A percentile compares a stretch with the other conserved stretches of the same genome.
Evolutionary conservation across 2,797 vertebrate species (phyloP).

Genomic region (Lutjanus argentimaculatus): DNA sequence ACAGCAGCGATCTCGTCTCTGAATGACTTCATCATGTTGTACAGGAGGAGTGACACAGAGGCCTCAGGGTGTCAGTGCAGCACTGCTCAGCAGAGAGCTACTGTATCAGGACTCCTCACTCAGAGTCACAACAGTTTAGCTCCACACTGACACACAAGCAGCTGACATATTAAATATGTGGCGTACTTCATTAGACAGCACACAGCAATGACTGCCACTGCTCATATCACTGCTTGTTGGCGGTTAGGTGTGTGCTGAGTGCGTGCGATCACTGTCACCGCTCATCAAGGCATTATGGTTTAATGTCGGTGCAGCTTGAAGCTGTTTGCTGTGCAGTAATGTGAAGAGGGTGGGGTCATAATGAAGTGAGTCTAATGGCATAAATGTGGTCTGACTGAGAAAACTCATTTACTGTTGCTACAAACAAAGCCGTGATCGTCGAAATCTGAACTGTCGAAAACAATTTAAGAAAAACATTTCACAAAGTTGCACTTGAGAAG

Average conservation of each 20-base stretch:
- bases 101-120: background rate
- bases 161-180: conserved; percentile 67
- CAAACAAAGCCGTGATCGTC: conserved; percentile 18
- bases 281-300: conserved; percentile 23
- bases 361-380: conserved; percentile 29
- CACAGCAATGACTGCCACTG: conserved; percentile 27
- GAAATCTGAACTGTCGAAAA: conserved; percentile 3
- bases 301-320: conserved; percentile 33
- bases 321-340: conserved; percentile 35
- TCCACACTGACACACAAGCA: conserved; percentile 38
- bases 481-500: background rate
- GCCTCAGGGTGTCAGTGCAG: conserved; percentile 69
- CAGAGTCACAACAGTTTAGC: conserved; percentile 43
- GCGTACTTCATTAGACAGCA: conserved; percentile 62
- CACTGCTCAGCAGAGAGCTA: conserved; percentile 29
- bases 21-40: conserved; percentile 3
- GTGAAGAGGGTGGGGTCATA: conserved; percentile 32
- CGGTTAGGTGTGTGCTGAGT: background rate
- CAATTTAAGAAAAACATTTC: background rate
- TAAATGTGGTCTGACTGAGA: conserved; percentile 48
- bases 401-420: conserved; percentile 40
- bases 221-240: conserved; percentile 15
- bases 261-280: conserved; percentile 49
- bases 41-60: conserved; percentile 20
- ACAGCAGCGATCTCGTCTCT: background rate